Conservation (phyloP, 2,888 invertebrate genomes). For the Caenorhabditis japonica region DNA sequence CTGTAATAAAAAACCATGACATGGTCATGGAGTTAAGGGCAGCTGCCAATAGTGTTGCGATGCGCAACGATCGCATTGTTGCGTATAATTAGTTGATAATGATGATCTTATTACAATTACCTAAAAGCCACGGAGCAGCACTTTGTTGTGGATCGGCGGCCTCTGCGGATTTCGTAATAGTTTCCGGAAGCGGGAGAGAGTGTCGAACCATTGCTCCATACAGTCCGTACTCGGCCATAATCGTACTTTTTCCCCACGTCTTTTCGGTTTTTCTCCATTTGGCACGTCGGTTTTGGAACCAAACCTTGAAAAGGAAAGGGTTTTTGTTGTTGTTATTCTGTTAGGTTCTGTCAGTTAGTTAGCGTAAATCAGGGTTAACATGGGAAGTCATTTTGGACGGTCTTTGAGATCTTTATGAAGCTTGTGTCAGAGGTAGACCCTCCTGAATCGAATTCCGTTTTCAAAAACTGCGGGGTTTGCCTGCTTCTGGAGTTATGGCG, state of each 20-base stretch:
- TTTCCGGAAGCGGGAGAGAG: constrained; percentile 96
- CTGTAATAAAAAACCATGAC: constrained; percentile 82
- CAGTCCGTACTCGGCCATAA: constrained; percentile 99
- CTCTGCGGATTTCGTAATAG: constrained; percentile 96
- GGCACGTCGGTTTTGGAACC: constrained; percentile 98
- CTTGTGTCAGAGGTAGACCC: too few species aligned
- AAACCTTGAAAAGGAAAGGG: constrained; percentile 84
- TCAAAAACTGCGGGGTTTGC: not conserved
- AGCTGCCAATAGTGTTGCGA: constrained; percentile 15
- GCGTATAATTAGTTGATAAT: constrained; percentile 2
- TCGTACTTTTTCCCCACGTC: constrained; percentile 98
- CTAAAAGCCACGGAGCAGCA: constrained; percentile 97
- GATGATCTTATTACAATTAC: constrained; percentile 82
- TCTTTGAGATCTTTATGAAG: too few species aligned
- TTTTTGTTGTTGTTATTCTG: too few species aligned
- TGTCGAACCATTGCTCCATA: constrained; percentile 99
- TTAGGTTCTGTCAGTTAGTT: too few species aligned
- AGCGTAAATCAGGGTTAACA: too few species aligned
- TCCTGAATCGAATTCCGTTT: too few species aligned
- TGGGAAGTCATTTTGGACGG: too few species aligned
- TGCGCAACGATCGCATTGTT: constrained; percentile 1
- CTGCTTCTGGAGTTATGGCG: too few species aligned
- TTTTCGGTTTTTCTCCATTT: constrained; percentile 99
- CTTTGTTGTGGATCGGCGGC: constrained; percentile 83
- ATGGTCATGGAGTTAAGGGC: constrained; percentile 1